A percentile compares a stretch with the other conserved stretches of the same genome.
These are phyloP conservation scores for Caenorhabditis angaria DNA, from an alignment of 2,888 invertebrate genomes.

Conservation along the genomic window DNA sequence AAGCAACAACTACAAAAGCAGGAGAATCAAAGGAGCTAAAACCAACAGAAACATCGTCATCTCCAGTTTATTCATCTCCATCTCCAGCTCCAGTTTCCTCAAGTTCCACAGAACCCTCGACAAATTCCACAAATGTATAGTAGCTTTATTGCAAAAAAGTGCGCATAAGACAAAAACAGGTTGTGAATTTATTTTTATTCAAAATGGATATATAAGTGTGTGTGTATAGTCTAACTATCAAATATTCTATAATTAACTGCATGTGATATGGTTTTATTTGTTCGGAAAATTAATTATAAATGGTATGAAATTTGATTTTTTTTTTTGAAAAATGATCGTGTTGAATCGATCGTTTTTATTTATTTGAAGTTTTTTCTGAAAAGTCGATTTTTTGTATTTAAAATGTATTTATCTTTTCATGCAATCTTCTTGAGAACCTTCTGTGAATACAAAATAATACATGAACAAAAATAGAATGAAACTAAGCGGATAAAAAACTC, in stretches of 20 bases:
- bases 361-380: too few species aligned
- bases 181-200: neutral
- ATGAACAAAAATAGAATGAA: conserved; percentile 70
- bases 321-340: neutral
- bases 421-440: conserved; percentile 66
- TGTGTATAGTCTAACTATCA: neutral
- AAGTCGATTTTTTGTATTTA: neutral
- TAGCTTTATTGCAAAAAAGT: conserved; percentile 4
- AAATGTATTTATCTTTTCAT: conserved; percentile 37
- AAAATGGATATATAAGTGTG: too few species aligned
- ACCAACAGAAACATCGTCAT: conserved; percentile 1
- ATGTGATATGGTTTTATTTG: neutral
- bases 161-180: conserved; percentile 1
- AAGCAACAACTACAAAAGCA: neutral
- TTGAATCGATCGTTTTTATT: too few species aligned
- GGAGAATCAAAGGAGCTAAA: too few species aligned
- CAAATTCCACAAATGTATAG: neutral
- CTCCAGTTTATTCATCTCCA: too few species aligned
- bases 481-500: conserved; percentile 69
- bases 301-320: neutral
- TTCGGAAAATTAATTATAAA: neutral
- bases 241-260: neutral
- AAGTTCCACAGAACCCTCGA: too few species aligned
- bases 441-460: conserved; percentile 72
- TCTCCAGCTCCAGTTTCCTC: too few species aligned